Evolutionary conservation across 2,797 vertebrate genomes (phyloP).

Genomic region (Mycteria americana): DNA sequence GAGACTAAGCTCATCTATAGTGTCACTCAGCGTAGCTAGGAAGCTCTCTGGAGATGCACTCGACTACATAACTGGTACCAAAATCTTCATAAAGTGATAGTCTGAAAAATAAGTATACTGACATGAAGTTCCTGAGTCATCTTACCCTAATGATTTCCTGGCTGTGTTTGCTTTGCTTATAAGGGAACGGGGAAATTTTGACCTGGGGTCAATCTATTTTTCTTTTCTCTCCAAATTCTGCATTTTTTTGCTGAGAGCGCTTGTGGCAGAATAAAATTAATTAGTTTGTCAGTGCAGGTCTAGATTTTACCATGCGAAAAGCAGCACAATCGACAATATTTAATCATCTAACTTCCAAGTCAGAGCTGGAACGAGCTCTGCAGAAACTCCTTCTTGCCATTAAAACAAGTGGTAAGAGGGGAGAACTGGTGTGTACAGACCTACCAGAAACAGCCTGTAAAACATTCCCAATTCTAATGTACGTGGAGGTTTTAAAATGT

Average conservation of each 20-base stretch:
- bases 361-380: not conserved
- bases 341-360: not conserved
- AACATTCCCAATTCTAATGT: not conserved
- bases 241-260: not conserved
- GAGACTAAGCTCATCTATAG: not conserved
- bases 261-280: not conserved
- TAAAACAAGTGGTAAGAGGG: not conserved
- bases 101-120: not conserved
- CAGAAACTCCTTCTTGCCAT: not conserved
- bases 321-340: not conserved
- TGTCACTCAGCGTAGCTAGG: not conserved
- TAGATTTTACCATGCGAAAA: not conserved
- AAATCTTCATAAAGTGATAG: not conserved
- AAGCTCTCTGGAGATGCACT: not conserved
- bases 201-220: not conserved
- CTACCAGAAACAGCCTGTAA: not conserved
- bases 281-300: not conserved
- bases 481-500: fast-evolving
- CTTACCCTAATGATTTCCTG: not conserved
- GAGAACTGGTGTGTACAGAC: not conserved
- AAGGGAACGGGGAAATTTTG: not conserved
- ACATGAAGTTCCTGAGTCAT: not conserved
- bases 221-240: not conserved
- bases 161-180: not conserved
- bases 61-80: not conserved